These are phyloP conservation scores for Cacoxenus indagator DNA, from an alignment of 2,888 invertebrate genomes.

Conservation along the genomic window DNA sequence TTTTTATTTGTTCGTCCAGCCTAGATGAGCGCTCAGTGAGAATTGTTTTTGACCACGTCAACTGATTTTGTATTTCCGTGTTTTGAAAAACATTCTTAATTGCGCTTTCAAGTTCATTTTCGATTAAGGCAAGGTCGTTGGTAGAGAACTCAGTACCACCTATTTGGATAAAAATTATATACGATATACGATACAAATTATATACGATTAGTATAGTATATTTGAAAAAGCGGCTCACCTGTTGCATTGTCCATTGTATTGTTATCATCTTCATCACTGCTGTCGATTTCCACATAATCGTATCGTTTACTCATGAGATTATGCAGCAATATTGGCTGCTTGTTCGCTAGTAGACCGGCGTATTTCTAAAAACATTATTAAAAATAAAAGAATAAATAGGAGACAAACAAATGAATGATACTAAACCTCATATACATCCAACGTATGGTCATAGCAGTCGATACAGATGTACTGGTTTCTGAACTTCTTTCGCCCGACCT, in stretches of 20 bases:
- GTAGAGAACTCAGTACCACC: constrained; percentile 43
- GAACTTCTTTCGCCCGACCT: constrained; percentile 58
- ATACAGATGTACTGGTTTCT: constrained; percentile 72
- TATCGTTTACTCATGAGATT: constrained; percentile 70
- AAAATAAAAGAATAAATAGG: constrained; percentile 25
- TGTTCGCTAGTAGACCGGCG: constrained; percentile 64
- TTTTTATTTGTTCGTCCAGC: constrained; percentile 70
- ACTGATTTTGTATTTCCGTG: constrained; percentile 71
- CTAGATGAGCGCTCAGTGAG: constrained; percentile 62
- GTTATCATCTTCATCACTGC: constrained; percentile 70
- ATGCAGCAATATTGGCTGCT: constrained; percentile 70
- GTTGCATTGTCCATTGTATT: constrained; percentile 25
- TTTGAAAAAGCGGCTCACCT: constrained; percentile 38
- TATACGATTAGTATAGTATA: neutral
- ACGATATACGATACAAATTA: neutral
- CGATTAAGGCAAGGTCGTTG: constrained; percentile 62
- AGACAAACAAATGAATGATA: constrained; percentile 5
- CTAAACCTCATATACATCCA: constrained; percentile 71
- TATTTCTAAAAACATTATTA: constrained; percentile 66
- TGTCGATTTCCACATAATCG: constrained; percentile 73
- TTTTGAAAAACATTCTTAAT: constrained; percentile 57
- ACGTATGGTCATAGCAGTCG: constrained; percentile 71
- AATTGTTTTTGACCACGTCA: constrained; percentile 71
- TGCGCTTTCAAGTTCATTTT: constrained; percentile 60
- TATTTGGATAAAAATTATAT: constrained; percentile 1